Base-by-base conservation (phyloP, 2,888 invertebrate genomes). In the Lochmaea crataegi region DNA sequence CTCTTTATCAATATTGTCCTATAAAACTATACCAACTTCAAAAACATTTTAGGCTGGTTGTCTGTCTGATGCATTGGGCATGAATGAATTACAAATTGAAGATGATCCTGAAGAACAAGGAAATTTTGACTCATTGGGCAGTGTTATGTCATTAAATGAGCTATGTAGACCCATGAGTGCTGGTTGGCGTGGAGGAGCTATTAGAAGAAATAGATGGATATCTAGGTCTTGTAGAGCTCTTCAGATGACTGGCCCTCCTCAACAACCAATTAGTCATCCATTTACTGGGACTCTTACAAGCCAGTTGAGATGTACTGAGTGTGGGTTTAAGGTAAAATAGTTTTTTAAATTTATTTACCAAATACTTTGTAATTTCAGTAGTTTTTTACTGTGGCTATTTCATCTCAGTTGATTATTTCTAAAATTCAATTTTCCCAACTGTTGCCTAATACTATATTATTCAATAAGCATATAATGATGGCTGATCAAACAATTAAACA, bases 221-320 rank as follows among this genome's bases (percentile, higher is more conserved):
- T 86, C 86, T 6, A 82, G 86, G 70, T 90, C 90, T 3, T 90
- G 90, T 76, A 84, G 89, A 16, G 89, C 89, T 0, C 80, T 90
- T 72, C 89, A 90, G 75, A 86, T 87, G 79, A 83, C 85, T 2
- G 86, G 89, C 71, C 88, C 89, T 72, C 89, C 89, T 48, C 86
- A 87, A 68, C 86, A 86, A 76, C 84, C 85, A 6, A 84, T 88
- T 51, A 87, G 90, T 11, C 91, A 93, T 84, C 94, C 94, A 1
- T 94, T 94, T 84, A 90, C 91, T 73, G 94, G 94, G 32, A 90
- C 94, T 42, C 87, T 94, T 75, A 94, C 94, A 67, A 94, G 92
- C 83, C 94, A 94, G 87, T 88, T 94, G 65, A 89, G 92, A 74
- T 95, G 95, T 83, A 91, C 91, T 48, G 90, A 90, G 69, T 95